phyloP scores from a whole-genome alignment of 1,140 invertebrate species.

The Mizuhopecten yessoensis region DNA sequence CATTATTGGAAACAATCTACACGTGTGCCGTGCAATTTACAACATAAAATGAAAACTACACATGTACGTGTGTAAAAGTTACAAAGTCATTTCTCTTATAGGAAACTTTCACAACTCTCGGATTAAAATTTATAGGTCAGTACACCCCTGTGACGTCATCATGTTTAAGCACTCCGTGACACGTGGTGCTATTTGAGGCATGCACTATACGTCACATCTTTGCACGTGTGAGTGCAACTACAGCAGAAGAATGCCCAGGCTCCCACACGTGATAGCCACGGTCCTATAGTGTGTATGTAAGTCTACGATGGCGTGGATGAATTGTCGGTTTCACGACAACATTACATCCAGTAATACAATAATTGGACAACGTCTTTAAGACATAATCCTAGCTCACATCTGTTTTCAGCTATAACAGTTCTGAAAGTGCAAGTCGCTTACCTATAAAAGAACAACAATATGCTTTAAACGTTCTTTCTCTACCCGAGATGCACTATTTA shows the following conservation, averaged over 20 bases:
- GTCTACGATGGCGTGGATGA: background rate
- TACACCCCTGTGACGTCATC: background rate
- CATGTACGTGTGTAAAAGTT: no score
- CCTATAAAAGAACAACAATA: background rate
- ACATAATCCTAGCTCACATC: background rate
- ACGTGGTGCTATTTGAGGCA: background rate
- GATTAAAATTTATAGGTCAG: background rate
- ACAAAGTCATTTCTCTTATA: no score
- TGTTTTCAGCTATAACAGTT: background rate
- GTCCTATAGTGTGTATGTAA: background rate
- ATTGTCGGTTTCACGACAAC: background rate
- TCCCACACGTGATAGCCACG: background rate
- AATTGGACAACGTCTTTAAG: background rate
- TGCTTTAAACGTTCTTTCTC: background rate
- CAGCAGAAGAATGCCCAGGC: background rate
- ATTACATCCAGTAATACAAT: background rate
- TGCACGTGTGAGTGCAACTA: constrained; percentile 1
- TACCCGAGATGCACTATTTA: no score
- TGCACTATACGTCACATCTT: constrained; percentile 10
- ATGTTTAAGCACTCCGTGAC: background rate
- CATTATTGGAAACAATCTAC: no score
- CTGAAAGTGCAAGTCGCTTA: background rate
- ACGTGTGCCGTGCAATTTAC: no score
- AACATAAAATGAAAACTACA: no score
- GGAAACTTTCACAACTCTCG: background rate